Base-by-base conservation (phyloP, 2,113 vertebrate species). In the Pterocles burchelli region DNA sequence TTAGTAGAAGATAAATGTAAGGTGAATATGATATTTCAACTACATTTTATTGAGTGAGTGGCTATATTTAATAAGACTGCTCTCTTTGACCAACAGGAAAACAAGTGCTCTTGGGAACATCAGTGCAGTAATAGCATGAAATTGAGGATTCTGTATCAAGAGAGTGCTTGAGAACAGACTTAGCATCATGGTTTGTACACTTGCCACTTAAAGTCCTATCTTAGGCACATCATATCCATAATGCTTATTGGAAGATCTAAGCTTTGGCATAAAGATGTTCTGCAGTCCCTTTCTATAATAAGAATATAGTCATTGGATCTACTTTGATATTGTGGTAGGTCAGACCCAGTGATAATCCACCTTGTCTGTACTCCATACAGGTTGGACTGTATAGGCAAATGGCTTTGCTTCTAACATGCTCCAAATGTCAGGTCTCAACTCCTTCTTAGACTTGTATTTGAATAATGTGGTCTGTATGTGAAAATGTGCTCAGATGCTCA, bases 31-130 rank as follows among this genome's bases (percentile, higher is more conserved):
- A 21, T 86, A 92, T 89, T 93, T 87, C 73, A 75, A n/a, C 77
- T 89, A 57, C 22, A 72, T 78, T 71, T 95, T 81, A 91, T 93
- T 90, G 89, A 77, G 52, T 7, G 5, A 76, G 57, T 75, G 33
- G 34, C 52, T 96, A 78, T 95, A 92, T 92, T 94, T 91, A 92
- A 85, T 43, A 87, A 75, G 83, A 72, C 52, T 90, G 29, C 73
- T 72, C 33, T 52, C 41, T 96, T 52, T 87, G n/a, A 45, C 84
- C 80, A 68, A n/a, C 33, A 82, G 61, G 65, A 93, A 85, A 87
- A 75, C 26, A 78, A 84, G 24, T 41, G 34, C 33, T 87, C 6
- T 75, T 81, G 57, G 57, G 61, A 87, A 49, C 8, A 16, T 19
- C 45, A 89, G 29, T 31, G 38, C 38, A 83, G 51, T 76, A 45